A percentile compares a stretch with the other conserved stretches of the same genome.
Conservation (phyloP, 2,113 vertebrate genomes). For the Stigmatopora argus region DNA sequence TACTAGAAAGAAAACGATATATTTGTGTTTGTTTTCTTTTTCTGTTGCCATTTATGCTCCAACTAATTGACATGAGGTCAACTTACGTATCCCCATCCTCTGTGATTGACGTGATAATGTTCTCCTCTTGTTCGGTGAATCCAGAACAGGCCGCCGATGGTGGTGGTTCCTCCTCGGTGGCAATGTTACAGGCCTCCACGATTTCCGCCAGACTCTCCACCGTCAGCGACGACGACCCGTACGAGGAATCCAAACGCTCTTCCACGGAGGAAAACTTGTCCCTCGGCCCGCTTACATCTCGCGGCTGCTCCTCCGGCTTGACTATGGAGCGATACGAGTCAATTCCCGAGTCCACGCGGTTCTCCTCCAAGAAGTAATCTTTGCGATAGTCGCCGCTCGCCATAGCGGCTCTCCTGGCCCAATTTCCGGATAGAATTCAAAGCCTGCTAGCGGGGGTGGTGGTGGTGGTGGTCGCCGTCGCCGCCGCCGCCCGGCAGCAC, state of each 20-base stretch:
- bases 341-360: constrained; percentile 67
- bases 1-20: too few relatives aligned
- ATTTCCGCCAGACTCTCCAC: constrained; percentile 64
- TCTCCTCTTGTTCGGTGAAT: constrained; percentile 55
- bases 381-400: constrained; percentile 54
- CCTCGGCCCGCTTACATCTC: constrained; percentile 43
- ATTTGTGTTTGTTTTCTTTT: too few relatives aligned
- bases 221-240: constrained; percentile 68
- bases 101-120: constrained; percentile 63
- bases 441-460: constrained; percentile 19
- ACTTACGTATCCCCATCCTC: constrained; percentile 79
- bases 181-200: constrained; percentile 47
- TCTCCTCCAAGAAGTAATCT: constrained; percentile 60
- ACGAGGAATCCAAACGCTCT: constrained; percentile 71
- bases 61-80: not conserved
- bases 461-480: not conserved
- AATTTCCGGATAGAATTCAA: constrained; percentile 20
- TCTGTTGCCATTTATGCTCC: too few relatives aligned
- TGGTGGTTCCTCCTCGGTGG: constrained; percentile 9
- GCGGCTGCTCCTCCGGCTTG: constrained; percentile 57
- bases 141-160: constrained; percentile 14
- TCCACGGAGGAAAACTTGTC: constrained; percentile 62
- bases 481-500: constrained; percentile 22
- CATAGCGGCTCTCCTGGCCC: constrained; percentile 46
- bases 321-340: constrained; percentile 58